Conservation (phyloP, 1,140 invertebrate species). For the Scaptodrosophila lebanonensis region DNA sequence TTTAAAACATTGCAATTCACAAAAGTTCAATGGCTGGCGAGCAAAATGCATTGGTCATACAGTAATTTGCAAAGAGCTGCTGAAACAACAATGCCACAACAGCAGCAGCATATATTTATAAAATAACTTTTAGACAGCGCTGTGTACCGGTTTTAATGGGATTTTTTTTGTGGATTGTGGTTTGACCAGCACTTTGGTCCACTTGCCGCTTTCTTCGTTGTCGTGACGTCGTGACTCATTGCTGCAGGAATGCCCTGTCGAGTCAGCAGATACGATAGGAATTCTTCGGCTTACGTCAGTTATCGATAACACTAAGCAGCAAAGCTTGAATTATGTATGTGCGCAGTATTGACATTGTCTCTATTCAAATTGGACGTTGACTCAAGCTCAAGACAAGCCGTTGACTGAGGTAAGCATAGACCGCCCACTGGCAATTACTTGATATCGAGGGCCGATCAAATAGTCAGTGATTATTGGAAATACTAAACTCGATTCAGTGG, state of each 20-base stretch:
- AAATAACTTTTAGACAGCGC: constrained; percentile 41
- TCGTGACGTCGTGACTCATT: constrained; percentile 36
- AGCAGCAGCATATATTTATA: constrained; percentile 38
- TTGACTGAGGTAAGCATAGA: no score
- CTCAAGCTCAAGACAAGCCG: no score
- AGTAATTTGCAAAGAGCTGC: constrained; percentile 28
- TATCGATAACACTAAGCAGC: no score
- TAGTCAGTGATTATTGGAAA: no score
- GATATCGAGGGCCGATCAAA: no score
- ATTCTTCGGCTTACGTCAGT: no score
- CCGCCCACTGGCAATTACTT: no score
- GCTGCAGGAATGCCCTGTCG: constrained; percentile 51
- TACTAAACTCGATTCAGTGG: no score
- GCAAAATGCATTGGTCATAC: constrained; percentile 40
- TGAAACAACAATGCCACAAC: constrained; percentile 4
- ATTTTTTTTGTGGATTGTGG: constrained; percentile 8
- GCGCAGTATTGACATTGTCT: neutral
- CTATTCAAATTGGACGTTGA: constrained; percentile 21
- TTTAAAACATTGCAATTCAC: constrained; percentile 23
- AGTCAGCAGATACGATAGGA: no score
- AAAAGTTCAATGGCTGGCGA: constrained; percentile 64
- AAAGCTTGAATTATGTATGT: no score
- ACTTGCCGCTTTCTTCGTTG: constrained; percentile 40
- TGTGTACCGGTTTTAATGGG: constrained; percentile 31
- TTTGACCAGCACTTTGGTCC: constrained; percentile 22